Evolutionary conservation across 2,113 vertebrate species (phyloP).

Genomic region (Anhinga rufa): DNA sequence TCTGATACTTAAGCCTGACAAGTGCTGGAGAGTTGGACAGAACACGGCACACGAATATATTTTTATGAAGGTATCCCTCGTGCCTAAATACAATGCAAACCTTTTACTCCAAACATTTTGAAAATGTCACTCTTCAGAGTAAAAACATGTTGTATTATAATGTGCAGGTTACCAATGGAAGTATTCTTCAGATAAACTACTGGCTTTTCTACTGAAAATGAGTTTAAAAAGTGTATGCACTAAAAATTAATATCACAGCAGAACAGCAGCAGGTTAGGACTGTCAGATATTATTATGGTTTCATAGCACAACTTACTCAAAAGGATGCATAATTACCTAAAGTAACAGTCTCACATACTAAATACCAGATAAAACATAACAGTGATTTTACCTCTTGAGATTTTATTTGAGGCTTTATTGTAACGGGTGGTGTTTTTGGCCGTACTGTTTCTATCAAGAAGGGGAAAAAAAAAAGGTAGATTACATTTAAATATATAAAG

Average conservation of each 20-base stretch:
- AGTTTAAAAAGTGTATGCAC: background rate
- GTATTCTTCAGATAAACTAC: background rate
- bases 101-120: background rate
- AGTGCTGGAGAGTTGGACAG: background rate
- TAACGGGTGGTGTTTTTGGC: conserved; percentile 88
- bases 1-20: background rate
- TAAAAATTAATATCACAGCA: background rate
- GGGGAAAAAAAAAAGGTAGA: background rate
- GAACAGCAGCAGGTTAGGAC: background rate
- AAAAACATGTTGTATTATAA: background rate
- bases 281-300: background rate
- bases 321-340: background rate
- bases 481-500: background rate
- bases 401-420: conserved; percentile 83
- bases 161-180: background rate
- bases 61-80: background rate
- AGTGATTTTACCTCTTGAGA: conserved; percentile 78
- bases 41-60: background rate
- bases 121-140: background rate
- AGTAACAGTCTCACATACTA: conserved; percentile 7
- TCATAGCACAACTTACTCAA: background rate
- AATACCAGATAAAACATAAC: conserved; percentile 17
- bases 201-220: background rate
- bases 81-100: background rate
- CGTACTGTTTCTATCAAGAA: conserved; percentile 80